Base-by-base conservation (phyloP, 2,797 vertebrate genomes). In the Siniperca obscura region DNA sequence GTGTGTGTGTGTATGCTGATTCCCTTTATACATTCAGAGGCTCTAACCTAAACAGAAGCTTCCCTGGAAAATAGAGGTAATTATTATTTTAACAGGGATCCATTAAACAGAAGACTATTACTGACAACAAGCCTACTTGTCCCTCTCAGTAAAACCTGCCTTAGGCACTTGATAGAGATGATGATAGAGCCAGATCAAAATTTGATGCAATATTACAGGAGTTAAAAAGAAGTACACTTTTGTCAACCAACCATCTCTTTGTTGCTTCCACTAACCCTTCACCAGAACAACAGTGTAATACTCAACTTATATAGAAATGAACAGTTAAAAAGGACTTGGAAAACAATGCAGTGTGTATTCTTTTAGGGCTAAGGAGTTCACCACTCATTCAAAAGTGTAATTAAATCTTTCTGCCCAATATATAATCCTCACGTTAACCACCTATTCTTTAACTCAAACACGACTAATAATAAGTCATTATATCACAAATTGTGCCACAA, bases 11-110 rank as follows among this genome's bases (percentile, higher is more conserved):
- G 25, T 44, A 36, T 19, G 40, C 6, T 36, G 12, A 11, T n/a
- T 36, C 4, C 46, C 67, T 57, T 74, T 59, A 66, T 71, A 65
- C 30, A 14, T 61, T 44, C 27, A 68, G 12, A n/a, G 19, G 30
- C 34, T 81, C 36, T 44, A 14, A 69, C 59, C 36, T 48, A 27
- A 76, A 81, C 71, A 75, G 48, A 70, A 57, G 53, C 17, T 25
- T 78, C 50, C 34, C 30, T 73, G 48, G 34, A 81, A 86, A 80
- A 77, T 30, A 64, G 46, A 70, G 19, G 36, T 67, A 22, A 77
- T 79, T 70, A 55, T 70, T 74, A 70, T 78, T 89, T 83, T 79
- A 85, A 76, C 57, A 79, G 19, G 60, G 30, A 65, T 74, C 69
- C 74, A 69, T 83, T 50, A 50, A 75, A 65, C 42, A 59, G 36